A percentile compares a stretch with the other conserved stretches of the same genome.
These are phyloP conservation scores for Lepeophtheirus nordmannii DNA, from an alignment of 2,888 invertebrate genomes.

Conservation along the genomic window DNA sequence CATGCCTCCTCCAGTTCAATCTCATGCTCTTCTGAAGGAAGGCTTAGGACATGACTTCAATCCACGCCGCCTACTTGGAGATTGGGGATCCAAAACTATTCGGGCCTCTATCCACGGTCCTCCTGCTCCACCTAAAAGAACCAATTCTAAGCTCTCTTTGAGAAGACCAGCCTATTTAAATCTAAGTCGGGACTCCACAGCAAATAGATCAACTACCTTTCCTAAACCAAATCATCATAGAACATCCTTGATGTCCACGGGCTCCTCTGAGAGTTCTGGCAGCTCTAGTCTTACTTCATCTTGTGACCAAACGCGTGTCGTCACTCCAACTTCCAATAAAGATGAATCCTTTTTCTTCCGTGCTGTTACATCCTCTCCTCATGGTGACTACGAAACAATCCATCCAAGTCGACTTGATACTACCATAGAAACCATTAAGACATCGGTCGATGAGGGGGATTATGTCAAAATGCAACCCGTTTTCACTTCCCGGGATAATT, in stretches of 20 bases:
- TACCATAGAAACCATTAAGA: neutral
- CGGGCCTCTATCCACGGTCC: neutral
- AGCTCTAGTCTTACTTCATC: constrained; percentile 5
- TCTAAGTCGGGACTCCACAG: neutral
- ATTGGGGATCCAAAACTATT: neutral
- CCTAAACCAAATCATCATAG: constrained; percentile 4
- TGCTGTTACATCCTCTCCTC: neutral
- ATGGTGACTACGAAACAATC: neutral
- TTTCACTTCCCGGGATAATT: neutral
- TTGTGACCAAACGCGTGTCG: neutral
- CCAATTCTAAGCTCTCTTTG: constrained; percentile 11
- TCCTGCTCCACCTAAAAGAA: constrained; percentile 11
- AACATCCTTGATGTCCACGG: constrained; percentile 23
- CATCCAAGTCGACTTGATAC: neutral
- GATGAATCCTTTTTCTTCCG: too few species aligned
- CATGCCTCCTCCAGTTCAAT: constrained; percentile 22
- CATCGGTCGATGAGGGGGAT: neutral
- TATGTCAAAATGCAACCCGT: constrained; percentile 23
- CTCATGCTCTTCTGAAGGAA: constrained; percentile 19
- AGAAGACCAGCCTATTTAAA: neutral
- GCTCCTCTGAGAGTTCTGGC: constrained; percentile 12
- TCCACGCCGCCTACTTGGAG: neutral
- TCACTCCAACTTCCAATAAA: too few species aligned
- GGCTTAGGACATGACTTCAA: constrained; percentile 18
- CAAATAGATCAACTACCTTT: neutral